Conservation (phyloP, 2,113 vertebrate species). For the Onychostoma macrolepis region DNA sequence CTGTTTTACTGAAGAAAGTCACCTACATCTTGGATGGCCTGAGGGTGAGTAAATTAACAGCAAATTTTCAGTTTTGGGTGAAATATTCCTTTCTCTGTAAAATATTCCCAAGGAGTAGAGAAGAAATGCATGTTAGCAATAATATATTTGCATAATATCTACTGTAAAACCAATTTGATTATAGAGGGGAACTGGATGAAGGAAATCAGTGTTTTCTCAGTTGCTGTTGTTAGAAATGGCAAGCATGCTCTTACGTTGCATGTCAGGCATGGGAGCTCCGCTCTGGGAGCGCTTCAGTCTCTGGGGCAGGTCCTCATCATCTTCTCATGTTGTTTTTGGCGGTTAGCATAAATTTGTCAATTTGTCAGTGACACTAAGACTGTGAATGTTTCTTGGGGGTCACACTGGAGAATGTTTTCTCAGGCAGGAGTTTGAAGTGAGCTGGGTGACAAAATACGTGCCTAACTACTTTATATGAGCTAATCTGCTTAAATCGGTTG, state of each 20-base stretch:
- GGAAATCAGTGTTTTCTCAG: neutral
- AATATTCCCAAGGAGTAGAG: neutral
- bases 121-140: neutral
- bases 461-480: neutral
- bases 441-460: neutral
- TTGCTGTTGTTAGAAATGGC: constrained; percentile 15
- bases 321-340: constrained; percentile 30
- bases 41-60: no score
- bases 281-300: neutral
- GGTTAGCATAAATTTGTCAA: constrained; percentile 3
- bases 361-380: neutral
- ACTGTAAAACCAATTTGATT: no score
- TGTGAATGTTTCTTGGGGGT: neutral
- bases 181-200: neutral
- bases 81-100: neutral
- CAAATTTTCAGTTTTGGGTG: neutral
- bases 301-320: neutral
- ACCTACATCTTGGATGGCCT: no score
- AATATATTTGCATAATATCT: neutral
- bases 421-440: neutral
- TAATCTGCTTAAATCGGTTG: neutral
- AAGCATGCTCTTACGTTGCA: neutral
- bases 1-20: no score
- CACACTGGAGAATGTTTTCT: neutral
- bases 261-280: neutral